These are phyloP conservation scores for Spea multiplicata DNA, from an alignment of 2,113 vertebrate species.

Conservation along the genomic window DNA sequence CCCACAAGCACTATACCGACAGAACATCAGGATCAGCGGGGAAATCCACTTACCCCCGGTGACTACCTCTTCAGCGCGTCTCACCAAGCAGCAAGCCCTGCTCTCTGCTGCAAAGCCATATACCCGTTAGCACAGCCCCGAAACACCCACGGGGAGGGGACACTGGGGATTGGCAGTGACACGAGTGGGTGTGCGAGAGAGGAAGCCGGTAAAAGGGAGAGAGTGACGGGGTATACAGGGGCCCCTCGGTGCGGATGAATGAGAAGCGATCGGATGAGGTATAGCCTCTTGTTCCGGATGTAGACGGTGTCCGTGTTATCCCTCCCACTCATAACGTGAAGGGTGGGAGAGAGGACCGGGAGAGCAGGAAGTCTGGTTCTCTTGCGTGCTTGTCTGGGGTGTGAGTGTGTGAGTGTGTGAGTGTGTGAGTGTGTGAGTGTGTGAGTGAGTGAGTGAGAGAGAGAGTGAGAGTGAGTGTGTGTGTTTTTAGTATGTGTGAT, in stretches of 20 bases:
- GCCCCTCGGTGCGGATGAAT: not conserved
- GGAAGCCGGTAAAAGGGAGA: not conserved
- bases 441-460: too few species aligned
- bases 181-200: not conserved
- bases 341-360: too few species aligned
- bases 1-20: not conserved
- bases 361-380: too few species aligned
- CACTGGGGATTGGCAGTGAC: not conserved
- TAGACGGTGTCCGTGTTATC: not conserved
- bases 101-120: not conserved
- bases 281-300: conserved; percentile 9
- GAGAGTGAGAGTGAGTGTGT: too few species aligned
- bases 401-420: too few species aligned
- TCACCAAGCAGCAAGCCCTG: not conserved
- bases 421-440: too few species aligned
- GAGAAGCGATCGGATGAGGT: not conserved
- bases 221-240: not conserved
- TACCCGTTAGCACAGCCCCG: not conserved
- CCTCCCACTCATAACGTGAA: not conserved
- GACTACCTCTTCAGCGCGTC: too few species aligned
- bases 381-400: too few species aligned
- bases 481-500: too few species aligned
- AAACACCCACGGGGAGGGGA: not conserved
- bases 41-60: too few species aligned
- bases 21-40: not conserved